Conservation (phyloP, 2,888 invertebrate genomes). For the Eupithecia vulgata region DNA sequence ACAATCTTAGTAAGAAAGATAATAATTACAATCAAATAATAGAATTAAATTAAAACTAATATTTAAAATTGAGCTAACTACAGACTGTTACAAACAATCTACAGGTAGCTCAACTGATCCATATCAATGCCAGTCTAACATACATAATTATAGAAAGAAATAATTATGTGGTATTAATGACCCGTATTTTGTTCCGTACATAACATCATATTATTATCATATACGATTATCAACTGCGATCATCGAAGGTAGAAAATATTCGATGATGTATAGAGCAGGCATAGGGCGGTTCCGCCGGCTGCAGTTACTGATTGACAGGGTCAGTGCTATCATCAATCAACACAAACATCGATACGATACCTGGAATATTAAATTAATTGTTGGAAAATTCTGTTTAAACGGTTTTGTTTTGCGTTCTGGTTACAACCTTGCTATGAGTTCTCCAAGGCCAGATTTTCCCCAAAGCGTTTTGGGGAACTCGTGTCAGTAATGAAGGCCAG, state of each 20-base stretch:
- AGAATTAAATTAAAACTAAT: too few species aligned
- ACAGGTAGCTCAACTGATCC: too few species aligned
- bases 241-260: neutral
- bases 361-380: neutral
- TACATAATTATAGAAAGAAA: too few species aligned
- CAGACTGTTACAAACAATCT: too few species aligned
- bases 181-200: neutral
- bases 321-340: constrained; percentile 1
- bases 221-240: neutral
- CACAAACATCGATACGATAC: neutral
- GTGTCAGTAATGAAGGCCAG: neutral
- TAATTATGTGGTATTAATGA: neutral
- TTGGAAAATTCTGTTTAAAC: neutral
- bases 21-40: too few species aligned
- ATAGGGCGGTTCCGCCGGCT: neutral
- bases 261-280: neutral
- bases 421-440: neutral
- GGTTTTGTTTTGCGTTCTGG: neutral
- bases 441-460: neutral
- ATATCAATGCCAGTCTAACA: too few species aligned
- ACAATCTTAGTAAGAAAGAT: too few species aligned
- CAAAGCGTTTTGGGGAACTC: neutral
- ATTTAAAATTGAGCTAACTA: too few species aligned
- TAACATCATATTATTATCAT: neutral
- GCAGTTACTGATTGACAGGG: constrained; percentile 1